Percentiles rank a stretch among this genome's conserved stretches.
These are phyloP conservation scores for Aspidoscelis tigris DNA, from an alignment of 2,113 vertebrate species.

Conservation along the genomic window DNA sequence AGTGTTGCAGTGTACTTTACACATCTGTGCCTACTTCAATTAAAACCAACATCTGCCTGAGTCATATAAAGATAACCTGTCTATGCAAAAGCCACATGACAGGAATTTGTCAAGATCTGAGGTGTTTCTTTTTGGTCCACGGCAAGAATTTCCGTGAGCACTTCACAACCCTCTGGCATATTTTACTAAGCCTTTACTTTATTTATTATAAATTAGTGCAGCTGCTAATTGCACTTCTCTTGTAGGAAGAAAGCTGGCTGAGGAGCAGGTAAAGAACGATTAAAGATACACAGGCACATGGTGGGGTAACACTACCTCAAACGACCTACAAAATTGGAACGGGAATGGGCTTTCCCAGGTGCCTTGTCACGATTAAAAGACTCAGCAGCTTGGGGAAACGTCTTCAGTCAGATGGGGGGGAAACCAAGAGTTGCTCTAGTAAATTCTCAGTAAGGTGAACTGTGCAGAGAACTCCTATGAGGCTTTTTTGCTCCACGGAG, in stretches of 20 bases:
- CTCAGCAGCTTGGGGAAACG: slow-evolving; percentile 73
- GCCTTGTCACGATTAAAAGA: slow-evolving; percentile 77
- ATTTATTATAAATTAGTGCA: slow-evolving; percentile 76
- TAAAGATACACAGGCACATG: slow-evolving; percentile 66
- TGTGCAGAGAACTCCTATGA: slow-evolving; percentile 74
- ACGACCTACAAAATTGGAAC: slow-evolving; percentile 76
- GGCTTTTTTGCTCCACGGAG: slow-evolving; percentile 79
- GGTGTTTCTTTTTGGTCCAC: slow-evolving; percentile 59
- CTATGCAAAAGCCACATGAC: slow-evolving; percentile 47
- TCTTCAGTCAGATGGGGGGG: slow-evolving; percentile 68
- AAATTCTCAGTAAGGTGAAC: slow-evolving; percentile 73
- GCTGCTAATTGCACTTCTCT: slow-evolving; percentile 73
- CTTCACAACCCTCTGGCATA: slow-evolving; percentile 60
- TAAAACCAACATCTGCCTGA: slow-evolving; percentile 59
- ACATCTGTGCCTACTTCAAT: slow-evolving; percentile 59
- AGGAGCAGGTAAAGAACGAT: slow-evolving; percentile 67
- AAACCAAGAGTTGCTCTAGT: slow-evolving; percentile 71
- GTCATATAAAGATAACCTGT: slow-evolving; percentile 47
- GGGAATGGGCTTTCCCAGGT: slow-evolving; percentile 68
- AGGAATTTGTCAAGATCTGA: slow-evolving; percentile 55
- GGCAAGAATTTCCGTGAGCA: slow-evolving; percentile 59
- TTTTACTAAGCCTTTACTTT: slow-evolving; percentile 70
- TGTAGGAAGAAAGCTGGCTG: slow-evolving; percentile 71
- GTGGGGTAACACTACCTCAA: slow-evolving; percentile 69
- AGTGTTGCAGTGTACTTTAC: slow-evolving; percentile 50